Percentiles rank a stretch among this genome's conserved stretches.
These are phyloP conservation scores for Drosophila lowei DNA, from an alignment of 1,140 invertebrate genomes.

Conservation along the genomic window DNA sequence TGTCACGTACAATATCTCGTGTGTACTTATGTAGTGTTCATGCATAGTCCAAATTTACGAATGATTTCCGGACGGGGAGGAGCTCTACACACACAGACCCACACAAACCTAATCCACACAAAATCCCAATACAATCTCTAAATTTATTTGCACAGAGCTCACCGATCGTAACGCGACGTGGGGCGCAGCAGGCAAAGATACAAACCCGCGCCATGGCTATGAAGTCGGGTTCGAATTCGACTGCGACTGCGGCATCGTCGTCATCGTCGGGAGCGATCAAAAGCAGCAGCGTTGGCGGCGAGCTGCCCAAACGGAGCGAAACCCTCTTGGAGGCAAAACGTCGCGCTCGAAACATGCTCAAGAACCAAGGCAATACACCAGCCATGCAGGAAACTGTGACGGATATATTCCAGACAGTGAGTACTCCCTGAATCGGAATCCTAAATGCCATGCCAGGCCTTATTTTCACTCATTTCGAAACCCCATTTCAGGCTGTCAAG, in stretches of 20 bases:
- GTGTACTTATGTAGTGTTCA: too few relatives aligned
- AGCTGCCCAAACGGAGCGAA: conserved; percentile 83
- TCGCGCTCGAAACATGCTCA: conserved; percentile 84
- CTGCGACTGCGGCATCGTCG: conserved; percentile 27
- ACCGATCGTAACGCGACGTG: conserved; percentile 85
- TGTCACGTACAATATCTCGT: too few relatives aligned
- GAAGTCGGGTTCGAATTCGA: conserved; percentile 13
- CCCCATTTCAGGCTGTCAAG: conserved; percentile 85
- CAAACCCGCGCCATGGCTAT: conserved; percentile 85
- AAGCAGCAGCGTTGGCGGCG: conserved; percentile 6
- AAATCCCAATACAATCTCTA: background rate
- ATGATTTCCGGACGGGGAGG: too few relatives aligned
- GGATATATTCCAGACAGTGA: conserved; percentile 86
- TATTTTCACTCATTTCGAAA: background rate
- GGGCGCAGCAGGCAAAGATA: conserved; percentile 86
- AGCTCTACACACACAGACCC: too few relatives aligned
- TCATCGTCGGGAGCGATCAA: conserved; percentile 7
- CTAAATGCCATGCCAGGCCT: background rate
- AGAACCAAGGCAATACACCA: conserved; percentile 82
- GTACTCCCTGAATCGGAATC: background rate
- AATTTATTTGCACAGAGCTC: conserved; percentile 58
- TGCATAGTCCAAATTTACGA: too few relatives aligned
- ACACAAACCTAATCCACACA: background rate
- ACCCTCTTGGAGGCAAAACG: conserved; percentile 85
- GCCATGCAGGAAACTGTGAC: conserved; percentile 77